These are phyloP conservation scores for Physocephala rufipes DNA, from an alignment of 2,888 invertebrate genomes.

Conservation along the genomic window DNA sequence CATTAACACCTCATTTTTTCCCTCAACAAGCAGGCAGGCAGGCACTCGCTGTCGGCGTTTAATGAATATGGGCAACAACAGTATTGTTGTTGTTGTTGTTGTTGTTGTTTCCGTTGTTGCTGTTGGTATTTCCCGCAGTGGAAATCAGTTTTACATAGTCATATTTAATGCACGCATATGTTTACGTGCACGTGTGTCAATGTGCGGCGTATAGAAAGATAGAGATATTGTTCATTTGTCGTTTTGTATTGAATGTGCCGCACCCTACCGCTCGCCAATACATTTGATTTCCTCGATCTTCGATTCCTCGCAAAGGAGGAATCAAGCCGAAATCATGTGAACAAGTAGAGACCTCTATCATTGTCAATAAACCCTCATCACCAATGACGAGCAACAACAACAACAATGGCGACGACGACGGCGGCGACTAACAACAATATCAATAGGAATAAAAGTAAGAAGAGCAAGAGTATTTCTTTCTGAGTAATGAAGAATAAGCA, in stretches of 20 bases:
- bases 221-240: not conserved
- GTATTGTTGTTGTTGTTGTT: constrained; percentile 2
- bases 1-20: constrained; percentile 22
- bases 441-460: too few relatives aligned
- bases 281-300: constrained; percentile 26
- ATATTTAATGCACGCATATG: not conserved
- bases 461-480: constrained; percentile 23
- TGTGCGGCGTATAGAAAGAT: not conserved
- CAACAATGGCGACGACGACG: constrained; percentile 3
- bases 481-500: constrained; percentile 32
- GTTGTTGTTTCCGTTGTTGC: constrained; percentile 13
- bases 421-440: not conserved
- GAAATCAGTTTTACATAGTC: too few relatives aligned
- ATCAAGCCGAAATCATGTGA: constrained; percentile 24
- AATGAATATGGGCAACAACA: not conserved
- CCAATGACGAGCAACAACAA: constrained; percentile 1
- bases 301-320: constrained; percentile 3
- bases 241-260: constrained; percentile 7
- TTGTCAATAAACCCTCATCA: constrained; percentile 31
- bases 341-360: constrained; percentile 20
- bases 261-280: too few relatives aligned
- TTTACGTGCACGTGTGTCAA: not conserved
- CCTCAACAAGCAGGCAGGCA: not conserved
- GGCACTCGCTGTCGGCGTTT: not conserved
- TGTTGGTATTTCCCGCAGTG: not conserved